Percentiles rank a stretch among this genome's conserved stretches.
Evolutionary conservation across 2,113 vertebrate genomes (phyloP).

Genomic region (Todiramphus chloris): DNA sequence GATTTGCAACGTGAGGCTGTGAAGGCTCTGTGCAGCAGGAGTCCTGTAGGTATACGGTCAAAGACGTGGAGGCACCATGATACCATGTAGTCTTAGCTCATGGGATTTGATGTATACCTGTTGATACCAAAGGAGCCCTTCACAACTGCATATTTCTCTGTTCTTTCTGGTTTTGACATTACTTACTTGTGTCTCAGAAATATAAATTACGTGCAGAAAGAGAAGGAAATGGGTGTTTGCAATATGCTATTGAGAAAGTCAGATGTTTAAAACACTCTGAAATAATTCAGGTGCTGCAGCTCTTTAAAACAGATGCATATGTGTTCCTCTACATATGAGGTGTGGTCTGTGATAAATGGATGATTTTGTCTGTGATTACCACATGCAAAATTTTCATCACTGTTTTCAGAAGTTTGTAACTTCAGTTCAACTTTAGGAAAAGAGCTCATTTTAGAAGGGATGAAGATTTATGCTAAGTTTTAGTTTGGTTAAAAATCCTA

Average conservation of each 20-base stretch:
- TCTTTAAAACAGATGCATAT: not conserved
- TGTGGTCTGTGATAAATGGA: not conserved
- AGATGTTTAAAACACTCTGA: not conserved
- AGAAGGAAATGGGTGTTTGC: not conserved
- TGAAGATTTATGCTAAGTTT: not conserved
- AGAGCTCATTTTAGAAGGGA: not conserved
- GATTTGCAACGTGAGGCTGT: not conserved
- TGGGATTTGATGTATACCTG: not conserved
- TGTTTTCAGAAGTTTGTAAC: not conserved
- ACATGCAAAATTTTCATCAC: not conserved
- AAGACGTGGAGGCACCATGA: not conserved
- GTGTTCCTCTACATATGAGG: not conserved
- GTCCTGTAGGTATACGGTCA: not conserved
- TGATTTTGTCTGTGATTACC: not conserved
- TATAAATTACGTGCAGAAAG: not conserved
- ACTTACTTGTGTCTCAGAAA: not conserved
- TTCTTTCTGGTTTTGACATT: not conserved
- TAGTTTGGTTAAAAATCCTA: not conserved
- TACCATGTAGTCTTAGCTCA: not conserved
- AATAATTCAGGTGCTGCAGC: not conserved
- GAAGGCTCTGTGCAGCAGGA: not conserved
- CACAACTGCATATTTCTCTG: not conserved
- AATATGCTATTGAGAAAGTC: not conserved
- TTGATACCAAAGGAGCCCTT: not conserved
- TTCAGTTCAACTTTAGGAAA: not conserved